Base-by-base conservation (phyloP, 2,113 vertebrate genomes). In the Cinclus mexicanus region DNA sequence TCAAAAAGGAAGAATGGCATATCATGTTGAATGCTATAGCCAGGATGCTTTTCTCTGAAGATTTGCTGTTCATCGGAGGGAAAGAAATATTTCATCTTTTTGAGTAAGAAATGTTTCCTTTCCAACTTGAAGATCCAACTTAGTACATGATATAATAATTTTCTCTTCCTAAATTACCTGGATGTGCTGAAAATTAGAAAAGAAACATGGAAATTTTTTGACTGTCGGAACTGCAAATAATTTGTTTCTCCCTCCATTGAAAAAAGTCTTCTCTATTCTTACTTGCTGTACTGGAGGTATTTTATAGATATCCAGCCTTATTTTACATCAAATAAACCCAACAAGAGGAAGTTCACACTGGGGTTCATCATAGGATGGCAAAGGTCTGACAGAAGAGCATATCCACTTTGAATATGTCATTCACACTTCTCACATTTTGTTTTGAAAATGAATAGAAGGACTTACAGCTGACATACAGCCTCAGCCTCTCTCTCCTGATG, bases 151-250 rank as follows among this genome's bases (percentile, higher is more conserved):
- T 52, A 94, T 78, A 5, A 91, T 91, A 79, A 57, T 89, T 77
- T 59, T 87, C 24, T 97, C 94, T 95, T 98, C 94, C 60, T 95
- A 42, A 83, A 96, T 75, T 16, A 96, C 70, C 69, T 94, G 90
- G 49, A 96, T 94, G 25, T 97, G 56, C 95, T 97, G 84, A 8
- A 74, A 94, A 85, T 74, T 37, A 90, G n/a, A 87, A 93, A 75
- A 89, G 56, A 91, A 80, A 78, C 21, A 69, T 47, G 23, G 26
- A 70, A 87, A 76, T 69, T 8, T 82, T 89, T 75, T 76, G 50
- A 70, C 13, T 47, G 16, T 37, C 75, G 23, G 35, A 57, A 68
- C 11, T 35, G n/a, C 61, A 79, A 82, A 68, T 74, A 0, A 7
- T 37, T 68, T 72, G 11, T 83, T 87, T 90, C n/a, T 85, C 23